A percentile compares a stretch with the other conserved stretches of the same genome.
These are phyloP conservation scores for Chironomus tentans DNA, from an alignment of 2,888 invertebrate species.

Conservation along the genomic window DNA sequence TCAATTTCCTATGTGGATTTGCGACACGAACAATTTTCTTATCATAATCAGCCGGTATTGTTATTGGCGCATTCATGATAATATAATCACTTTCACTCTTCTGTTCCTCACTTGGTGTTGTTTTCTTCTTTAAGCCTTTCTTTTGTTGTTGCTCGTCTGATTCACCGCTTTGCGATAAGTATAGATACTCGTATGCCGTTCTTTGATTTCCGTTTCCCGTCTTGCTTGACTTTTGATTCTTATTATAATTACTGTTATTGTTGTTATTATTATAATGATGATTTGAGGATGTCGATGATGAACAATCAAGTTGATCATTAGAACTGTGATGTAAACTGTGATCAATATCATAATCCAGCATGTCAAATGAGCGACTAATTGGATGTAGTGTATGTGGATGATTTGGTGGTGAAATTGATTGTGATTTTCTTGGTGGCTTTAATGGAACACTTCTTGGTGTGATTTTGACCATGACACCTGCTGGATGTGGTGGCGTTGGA, in stretches of 20 bases:
- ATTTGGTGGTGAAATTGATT: constrained; percentile 22
- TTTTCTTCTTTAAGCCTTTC: background rate
- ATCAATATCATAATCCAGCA: background rate
- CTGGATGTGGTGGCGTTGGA: constrained; percentile 35
- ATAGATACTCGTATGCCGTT: constrained; percentile 16
- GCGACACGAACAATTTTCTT: constrained; percentile 14
- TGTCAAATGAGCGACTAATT: constrained; percentile 17
- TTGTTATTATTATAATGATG: background rate
- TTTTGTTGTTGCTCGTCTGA: background rate
- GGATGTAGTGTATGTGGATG: constrained; percentile 14
- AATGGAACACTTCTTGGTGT: constrained; percentile 31
- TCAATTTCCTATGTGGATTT: constrained; percentile 23
- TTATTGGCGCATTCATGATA: constrained; percentile 22
- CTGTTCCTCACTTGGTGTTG: background rate
- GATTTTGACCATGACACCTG: constrained; percentile 8
- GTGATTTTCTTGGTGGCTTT: constrained; percentile 29
- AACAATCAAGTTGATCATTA: constrained; percentile 22
- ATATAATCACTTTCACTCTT: constrained; percentile 12
- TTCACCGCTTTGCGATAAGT: constrained; percentile 19
- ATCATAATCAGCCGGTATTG: constrained; percentile 18
- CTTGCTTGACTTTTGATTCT: background rate
- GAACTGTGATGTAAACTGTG: background rate
- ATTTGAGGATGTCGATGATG: constrained; percentile 15
- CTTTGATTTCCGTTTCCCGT: background rate
- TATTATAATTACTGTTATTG: no score